These are phyloP conservation scores for Chaetodon trifasciatus DNA, from an alignment of 2,797 vertebrate species.

Conservation along the genomic window DNA sequence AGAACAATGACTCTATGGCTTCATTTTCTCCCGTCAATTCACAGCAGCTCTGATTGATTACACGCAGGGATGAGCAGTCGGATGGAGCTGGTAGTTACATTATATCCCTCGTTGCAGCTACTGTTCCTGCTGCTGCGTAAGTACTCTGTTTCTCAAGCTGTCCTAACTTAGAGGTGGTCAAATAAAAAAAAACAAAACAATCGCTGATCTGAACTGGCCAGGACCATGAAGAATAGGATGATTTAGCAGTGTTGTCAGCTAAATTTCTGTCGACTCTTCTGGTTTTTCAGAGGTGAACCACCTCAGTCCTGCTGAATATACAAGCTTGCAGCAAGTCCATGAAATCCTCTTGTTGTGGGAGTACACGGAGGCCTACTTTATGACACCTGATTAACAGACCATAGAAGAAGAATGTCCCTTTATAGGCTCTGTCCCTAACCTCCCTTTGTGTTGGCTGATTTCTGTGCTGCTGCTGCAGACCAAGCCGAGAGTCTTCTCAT, in stretches of 20 bases:
- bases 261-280: slow-evolving; percentile 32
- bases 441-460: neutral
- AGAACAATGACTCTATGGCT: slow-evolving; percentile 60
- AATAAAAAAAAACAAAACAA: neutral
- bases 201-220: neutral
- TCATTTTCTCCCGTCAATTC: slow-evolving; percentile 73
- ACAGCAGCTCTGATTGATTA: slow-evolving; percentile 68
- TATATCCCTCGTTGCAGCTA: neutral
- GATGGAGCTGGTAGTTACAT: slow-evolving; percentile 22
- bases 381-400: slow-evolving; percentile 34
- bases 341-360: slow-evolving; percentile 19
- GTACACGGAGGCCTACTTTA: slow-evolving; percentile 20
- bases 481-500: neutral
- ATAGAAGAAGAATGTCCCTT: slow-evolving; percentile 25
- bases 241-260: slow-evolving; percentile 10
- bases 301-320: slow-evolving; percentile 27
- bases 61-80: slow-evolving; percentile 31
- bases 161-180: neutral
- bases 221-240: neutral
- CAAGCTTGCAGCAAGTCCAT: slow-evolving; percentile 23
- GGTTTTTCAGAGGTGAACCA: slow-evolving; percentile 18
- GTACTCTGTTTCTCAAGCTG: slow-evolving; percentile 1
- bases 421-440: neutral
- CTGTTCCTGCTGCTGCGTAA: slow-evolving; percentile 8
- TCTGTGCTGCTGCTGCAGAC: slow-evolving; percentile 2